Base-by-base conservation (phyloP, 2,113 vertebrate genomes). In the Nymphicus hollandicus region DNA sequence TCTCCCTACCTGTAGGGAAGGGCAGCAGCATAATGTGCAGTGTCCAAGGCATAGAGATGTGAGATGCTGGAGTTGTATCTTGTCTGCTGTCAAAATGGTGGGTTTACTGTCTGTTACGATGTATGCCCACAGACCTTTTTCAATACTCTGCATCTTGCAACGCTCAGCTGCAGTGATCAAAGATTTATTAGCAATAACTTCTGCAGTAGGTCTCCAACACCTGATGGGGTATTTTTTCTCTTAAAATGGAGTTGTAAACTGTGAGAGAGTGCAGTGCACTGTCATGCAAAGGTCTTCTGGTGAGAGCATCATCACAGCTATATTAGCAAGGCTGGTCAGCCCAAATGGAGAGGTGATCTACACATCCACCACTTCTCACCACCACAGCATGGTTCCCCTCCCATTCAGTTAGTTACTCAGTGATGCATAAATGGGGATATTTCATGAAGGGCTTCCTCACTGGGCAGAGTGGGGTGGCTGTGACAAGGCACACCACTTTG, bases 331-430 rank as follows among this genome's bases (percentile, higher is more conserved):
- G 53, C 23, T 55, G 23, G 37, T 56, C 27, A 50, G n/a, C n/a
- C 37, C 61, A 52, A 41, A 52, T 6, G 18, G 41, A 35, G 66
- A 46, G 43, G 13, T 35, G 10, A 8, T 28, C 33, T 27, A 35
- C 19, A 27, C 33, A 10, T 73, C 28, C 20, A 8, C 20, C 4
- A 1, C 20, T 56, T 87, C 33, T 47, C 47, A 58, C 17, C 17
- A 10, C 37, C 0, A 2, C 37, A 58, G 11, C 7, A 5, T 3
- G 0, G 3, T 37, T 84, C 52, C 17, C 33, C 14, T 81, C 14
- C 23, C 66, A 16, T 2, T 47, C 50, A 14, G 56, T 8, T 56
- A 19, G 56, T 7, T 63, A 6, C 43, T 44, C 11, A 31, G 16
- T 64, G 61, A 43, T 63, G 60, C 1, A 1, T 24, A 35, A 17